phyloP scores from a whole-genome alignment of 2,113 vertebrate genomes.

The Camelus bactrianus region DNA sequence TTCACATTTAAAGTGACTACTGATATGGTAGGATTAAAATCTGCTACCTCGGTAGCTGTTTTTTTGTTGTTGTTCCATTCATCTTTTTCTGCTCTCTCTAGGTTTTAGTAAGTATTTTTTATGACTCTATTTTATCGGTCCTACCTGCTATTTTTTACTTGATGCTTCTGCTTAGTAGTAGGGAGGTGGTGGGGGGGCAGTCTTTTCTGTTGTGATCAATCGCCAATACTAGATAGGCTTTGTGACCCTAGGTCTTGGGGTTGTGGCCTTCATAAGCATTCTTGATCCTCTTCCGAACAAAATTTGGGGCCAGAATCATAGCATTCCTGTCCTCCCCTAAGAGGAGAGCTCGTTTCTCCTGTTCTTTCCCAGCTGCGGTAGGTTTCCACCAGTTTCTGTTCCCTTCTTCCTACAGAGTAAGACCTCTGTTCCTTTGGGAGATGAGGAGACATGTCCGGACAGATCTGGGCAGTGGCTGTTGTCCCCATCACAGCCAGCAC shows the following conservation, averaged over 20 bases:
- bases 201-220: not conserved
- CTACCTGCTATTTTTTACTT: not conserved
- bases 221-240: not conserved
- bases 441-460: not conserved
- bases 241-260: not conserved
- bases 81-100: not conserved
- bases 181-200: not conserved
- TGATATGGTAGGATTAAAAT: not conserved
- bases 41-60: not conserved
- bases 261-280: not conserved
- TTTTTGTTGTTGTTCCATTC: not conserved
- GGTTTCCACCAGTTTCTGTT: conserved; percentile 4
- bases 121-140: conserved; percentile 9
- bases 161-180: not conserved
- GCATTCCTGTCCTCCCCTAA: not conserved
- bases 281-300: not conserved
- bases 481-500: not conserved
- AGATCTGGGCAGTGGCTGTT: not conserved
- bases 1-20: not conserved
- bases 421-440: not conserved
- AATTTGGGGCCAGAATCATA: not conserved
- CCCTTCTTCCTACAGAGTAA: not conserved
- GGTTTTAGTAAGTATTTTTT: not conserved
- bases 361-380: not conserved
- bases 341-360: not conserved